A percentile compares a stretch with the other conserved stretches of the same genome.
Conservation (phyloP, 2,888 invertebrate species). For the Eristalinus sepulchralis region DNA sequence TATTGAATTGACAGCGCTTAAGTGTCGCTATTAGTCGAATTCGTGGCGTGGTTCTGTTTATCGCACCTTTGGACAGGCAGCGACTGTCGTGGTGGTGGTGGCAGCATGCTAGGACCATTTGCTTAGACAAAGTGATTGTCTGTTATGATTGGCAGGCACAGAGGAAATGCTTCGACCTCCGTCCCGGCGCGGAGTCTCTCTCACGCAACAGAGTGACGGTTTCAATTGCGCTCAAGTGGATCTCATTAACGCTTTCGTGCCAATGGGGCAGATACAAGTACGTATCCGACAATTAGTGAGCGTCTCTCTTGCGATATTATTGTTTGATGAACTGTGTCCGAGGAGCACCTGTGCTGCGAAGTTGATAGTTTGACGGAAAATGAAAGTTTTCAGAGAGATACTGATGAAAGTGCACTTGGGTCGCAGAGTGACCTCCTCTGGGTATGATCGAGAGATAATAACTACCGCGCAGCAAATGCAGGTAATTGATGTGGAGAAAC, state of each 20-base stretch:
- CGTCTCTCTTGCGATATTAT: not conserved
- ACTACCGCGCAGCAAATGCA: not conserved
- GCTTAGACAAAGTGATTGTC: constrained; percentile 7
- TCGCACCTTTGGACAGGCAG: not conserved
- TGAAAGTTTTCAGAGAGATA: not conserved
- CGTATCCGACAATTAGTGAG: not conserved
- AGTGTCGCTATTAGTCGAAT: constrained; percentile 26
- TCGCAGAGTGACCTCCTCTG: not conserved
- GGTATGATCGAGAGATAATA: not conserved
- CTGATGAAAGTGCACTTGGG: not conserved
- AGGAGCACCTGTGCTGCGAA: not conserved
- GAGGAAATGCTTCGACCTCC: not conserved
- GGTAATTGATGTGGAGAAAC: not conserved
- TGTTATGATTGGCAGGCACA: not conserved
- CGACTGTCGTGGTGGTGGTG: not conserved
- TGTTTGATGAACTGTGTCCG: not conserved
- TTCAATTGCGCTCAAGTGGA: not conserved
- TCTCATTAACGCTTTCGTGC: not conserved
- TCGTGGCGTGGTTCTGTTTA: not conserved
- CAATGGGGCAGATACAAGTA: not conserved
- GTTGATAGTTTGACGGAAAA: not conserved
- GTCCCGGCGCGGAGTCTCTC: not conserved
- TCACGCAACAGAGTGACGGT: not conserved
- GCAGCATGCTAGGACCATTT: not conserved
- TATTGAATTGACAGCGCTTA: constrained; percentile 25